A percentile compares a stretch with the other conserved stretches of the same genome.
phyloP scores from a whole-genome alignment of 2,888 invertebrate genomes.

The Eilema sororculum region DNA sequence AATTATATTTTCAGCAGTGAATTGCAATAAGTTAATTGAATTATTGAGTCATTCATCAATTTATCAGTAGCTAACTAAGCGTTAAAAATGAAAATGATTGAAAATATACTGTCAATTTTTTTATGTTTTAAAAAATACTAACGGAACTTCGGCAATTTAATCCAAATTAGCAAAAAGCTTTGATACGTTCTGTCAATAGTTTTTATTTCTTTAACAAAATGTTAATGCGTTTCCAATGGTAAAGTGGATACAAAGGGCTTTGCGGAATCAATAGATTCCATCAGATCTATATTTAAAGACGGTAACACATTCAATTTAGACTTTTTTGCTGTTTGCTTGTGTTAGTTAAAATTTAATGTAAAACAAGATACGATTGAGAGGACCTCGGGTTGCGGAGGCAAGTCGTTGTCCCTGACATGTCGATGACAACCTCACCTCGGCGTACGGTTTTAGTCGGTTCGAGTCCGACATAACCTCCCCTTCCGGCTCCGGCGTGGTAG shows the following conservation, averaged over 20 bases:
- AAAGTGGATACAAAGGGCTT: conserved; percentile 11
- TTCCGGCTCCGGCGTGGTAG: too few relatives aligned
- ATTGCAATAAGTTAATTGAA: too few relatives aligned
- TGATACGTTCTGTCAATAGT: neutral
- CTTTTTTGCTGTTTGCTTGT: neutral
- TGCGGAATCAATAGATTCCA: neutral
- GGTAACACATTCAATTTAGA: neutral
- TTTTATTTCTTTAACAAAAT: conserved; percentile 4
- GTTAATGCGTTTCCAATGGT: conserved; percentile 4
- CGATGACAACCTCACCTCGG: too few relatives aligned
- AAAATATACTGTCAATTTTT: neutral
- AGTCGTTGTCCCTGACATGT: too few relatives aligned
- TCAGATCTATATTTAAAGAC: neutral
- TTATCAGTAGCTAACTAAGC: neutral
- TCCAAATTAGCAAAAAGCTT: neutral
- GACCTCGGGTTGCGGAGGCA: too few relatives aligned
- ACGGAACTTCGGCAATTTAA: neutral
- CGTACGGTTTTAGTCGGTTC: too few relatives aligned
- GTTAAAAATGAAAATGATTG: neutral
- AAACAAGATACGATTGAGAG: too few relatives aligned
- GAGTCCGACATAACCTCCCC: too few relatives aligned
- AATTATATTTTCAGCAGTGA: too few relatives aligned
- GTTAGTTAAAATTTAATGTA: too few relatives aligned
- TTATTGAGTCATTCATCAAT: neutral
- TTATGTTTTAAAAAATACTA: neutral